Base-by-base conservation (phyloP, 2,888 invertebrate genomes). In the Pseudococcus longispinus region DNA sequence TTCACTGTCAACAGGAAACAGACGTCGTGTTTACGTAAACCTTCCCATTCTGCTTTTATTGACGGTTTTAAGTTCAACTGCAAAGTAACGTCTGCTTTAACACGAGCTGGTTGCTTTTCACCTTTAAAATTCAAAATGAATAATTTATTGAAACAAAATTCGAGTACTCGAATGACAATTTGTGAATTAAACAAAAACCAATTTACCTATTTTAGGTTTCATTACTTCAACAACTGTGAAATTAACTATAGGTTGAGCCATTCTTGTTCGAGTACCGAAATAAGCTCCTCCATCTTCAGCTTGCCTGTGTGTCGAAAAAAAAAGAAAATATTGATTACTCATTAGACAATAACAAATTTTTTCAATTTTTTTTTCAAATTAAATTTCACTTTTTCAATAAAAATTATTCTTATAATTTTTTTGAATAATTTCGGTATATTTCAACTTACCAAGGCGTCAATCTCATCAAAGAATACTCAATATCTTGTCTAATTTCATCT, bases 181-280 rank as follows among this genome's bases (percentile, higher is more conserved):
- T 0, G 1, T 44, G 0, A 0, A 20, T 15, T 23, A 4, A 5
- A 37, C 32, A 23, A 42, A 20, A 65, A 15, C 87, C 87, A 88
- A 37, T 37, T 37, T 89, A 90, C 91, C 94, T 77, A 97, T 95
- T 90, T 96, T 96, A 0, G 97, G 96, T 90, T 96, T 96, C 0
- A 96, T 95, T 11, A 98, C 98, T 92, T 99, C 98, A 0, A 98
- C 97, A 0, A 99, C 96, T 2, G 96, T 95, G 91, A 99, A 99
- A 88, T 95, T 94, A 11, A 95, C 93, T 87, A 99, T 95, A 0
- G 98, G 97, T 89, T 98, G 95, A 0, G 99, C 99, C 99, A 99
- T 99, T 88, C 99, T 93, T 0, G 99, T 98, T 99, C 99, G 99
- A 1, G 99, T 99, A 18, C 98, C 98, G 91, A 98, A 99, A 89